These are phyloP conservation scores for Melinopterus prodromus DNA, from an alignment of 2,888 invertebrate species.

Conservation along the genomic window DNA sequence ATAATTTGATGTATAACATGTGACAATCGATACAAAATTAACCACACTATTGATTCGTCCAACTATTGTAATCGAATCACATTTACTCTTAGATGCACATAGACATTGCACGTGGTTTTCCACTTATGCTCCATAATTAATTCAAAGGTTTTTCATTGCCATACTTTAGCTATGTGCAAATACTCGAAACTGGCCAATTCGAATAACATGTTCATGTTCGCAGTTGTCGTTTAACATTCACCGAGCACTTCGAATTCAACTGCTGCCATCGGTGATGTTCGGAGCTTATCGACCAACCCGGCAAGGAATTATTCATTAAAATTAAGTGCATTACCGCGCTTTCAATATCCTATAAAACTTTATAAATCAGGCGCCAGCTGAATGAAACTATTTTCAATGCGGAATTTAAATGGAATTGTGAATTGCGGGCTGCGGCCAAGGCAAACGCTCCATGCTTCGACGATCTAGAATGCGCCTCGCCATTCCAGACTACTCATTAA, in stretches of 20 bases:
- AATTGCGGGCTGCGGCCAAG: background rate
- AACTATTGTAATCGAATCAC: too few relatives aligned
- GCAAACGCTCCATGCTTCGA: background rate
- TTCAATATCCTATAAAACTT: conserved; percentile 4
- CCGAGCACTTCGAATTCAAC: background rate
- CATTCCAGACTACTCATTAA: background rate
- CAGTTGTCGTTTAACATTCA: background rate
- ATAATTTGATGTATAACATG: too few relatives aligned
- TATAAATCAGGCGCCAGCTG: background rate
- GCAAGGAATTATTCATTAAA: background rate
- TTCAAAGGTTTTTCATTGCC: too few relatives aligned
- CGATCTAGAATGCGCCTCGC: background rate
- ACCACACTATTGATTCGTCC: too few relatives aligned
- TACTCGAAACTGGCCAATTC: too few relatives aligned
- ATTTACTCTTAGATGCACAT: too few relatives aligned
- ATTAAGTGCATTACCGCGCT: conserved; percentile 4
- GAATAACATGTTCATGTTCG: background rate
- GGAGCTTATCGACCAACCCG: background rate
- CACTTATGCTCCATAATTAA: too few relatives aligned
- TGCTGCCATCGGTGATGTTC: background rate
- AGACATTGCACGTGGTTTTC: too few relatives aligned
- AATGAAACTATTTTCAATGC: conserved; percentile 12
- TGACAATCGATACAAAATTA: too few relatives aligned
- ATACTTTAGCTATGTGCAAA: too few relatives aligned
- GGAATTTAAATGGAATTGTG: conserved; percentile 16